Conservation (phyloP, 2,888 invertebrate species). For the Eristalis arbustorum region DNA sequence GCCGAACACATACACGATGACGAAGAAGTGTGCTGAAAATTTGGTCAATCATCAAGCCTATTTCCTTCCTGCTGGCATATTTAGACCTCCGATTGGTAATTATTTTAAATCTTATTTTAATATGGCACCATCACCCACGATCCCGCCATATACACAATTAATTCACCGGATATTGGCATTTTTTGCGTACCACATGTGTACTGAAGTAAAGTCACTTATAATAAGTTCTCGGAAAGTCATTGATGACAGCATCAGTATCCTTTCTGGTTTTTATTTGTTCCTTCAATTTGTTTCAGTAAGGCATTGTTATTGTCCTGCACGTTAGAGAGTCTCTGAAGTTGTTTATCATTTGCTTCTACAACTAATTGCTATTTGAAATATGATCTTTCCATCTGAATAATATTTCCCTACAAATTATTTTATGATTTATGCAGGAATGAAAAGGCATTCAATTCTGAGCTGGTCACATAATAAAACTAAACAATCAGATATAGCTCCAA, state of each 20-base stretch:
- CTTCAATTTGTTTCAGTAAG: no score
- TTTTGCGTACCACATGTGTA: no score
- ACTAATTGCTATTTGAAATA: background rate
- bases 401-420: no score
- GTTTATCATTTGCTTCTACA: background rate
- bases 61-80: conserved; percentile 79
- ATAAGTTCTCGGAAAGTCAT: no score
- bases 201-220: no score
- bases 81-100: conserved; percentile 79
- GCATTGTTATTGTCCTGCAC: no score
- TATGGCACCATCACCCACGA: no score
- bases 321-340: background rate
- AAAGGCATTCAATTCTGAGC: background rate
- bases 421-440: background rate
- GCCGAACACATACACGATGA: conserved; percentile 81
- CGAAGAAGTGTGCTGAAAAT: conserved; percentile 80
- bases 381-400: no score
- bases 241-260: no score
- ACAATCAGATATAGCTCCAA: conserved; percentile 27
- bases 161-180: no score
- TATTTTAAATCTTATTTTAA: background rate
- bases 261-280: no score
- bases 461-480: background rate
- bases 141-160: no score
- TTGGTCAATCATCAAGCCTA: conserved; percentile 79